Evolutionary conservation across 2,888 invertebrate species (phyloP).

Genomic region (Phengaris alcon): DNA sequence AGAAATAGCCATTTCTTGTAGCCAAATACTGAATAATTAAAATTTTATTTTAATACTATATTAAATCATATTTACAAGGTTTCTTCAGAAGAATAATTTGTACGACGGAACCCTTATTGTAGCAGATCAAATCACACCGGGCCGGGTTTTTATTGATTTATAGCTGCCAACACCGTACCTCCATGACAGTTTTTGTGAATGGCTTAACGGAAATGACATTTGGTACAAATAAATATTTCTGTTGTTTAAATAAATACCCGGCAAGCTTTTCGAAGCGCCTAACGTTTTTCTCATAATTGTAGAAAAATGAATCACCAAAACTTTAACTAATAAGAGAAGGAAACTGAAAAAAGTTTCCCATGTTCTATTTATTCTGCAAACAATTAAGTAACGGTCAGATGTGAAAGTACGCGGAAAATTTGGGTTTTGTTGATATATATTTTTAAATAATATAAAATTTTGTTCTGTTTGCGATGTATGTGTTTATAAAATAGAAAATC

Average conservation of each 20-base stretch:
- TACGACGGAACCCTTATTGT: not conserved
- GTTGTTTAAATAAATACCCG: not conserved
- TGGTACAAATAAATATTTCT: not conserved
- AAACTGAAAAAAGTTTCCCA: not conserved
- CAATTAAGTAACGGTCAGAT: not conserved
- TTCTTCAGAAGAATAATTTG: no score
- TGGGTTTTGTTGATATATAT: no score
- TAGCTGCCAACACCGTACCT: constrained; percentile 27
- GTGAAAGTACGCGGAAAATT: not conserved
- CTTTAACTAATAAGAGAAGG: not conserved
- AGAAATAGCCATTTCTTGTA: no score
- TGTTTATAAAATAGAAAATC: no score
- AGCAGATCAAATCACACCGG: constrained; percentile 6
- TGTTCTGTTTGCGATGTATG: no score
- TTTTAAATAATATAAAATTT: no score
- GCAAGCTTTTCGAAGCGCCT: not conserved
- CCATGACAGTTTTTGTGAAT: constrained; percentile 28
- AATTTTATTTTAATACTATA: no score
- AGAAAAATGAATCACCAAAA: not conserved
- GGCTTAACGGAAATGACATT: constrained; percentile 20
- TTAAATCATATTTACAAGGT: no score
- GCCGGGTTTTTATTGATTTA: constrained; percentile 25
- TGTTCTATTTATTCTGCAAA: not conserved
- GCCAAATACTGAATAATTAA: no score
- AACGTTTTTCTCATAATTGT: not conserved